These are phyloP conservation scores for Egretta garzetta DNA, from an alignment of 2,113 vertebrate species.

Conservation along the genomic window DNA sequence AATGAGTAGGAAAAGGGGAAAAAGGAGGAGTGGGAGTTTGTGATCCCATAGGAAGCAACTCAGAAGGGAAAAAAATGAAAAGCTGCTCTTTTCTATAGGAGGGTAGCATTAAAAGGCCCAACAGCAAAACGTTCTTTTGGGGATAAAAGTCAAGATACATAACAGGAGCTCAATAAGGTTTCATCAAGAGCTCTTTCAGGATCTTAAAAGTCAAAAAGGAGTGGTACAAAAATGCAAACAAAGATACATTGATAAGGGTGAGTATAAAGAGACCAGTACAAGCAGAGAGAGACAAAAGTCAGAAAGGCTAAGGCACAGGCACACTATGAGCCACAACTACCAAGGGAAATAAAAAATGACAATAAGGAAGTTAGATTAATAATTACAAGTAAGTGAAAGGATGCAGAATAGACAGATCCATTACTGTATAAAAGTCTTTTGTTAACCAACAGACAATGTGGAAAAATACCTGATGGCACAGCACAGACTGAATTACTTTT, in stretches of 20 bases:
- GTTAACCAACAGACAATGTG: background rate
- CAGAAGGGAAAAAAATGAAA: background rate
- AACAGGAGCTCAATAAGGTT: background rate
- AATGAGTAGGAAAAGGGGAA: background rate
- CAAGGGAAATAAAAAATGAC: background rate
- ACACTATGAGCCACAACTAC: background rate
- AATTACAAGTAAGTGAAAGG: background rate
- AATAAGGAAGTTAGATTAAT: background rate
- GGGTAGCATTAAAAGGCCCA: background rate
- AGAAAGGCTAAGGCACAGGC: background rate
- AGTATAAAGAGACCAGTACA: background rate
- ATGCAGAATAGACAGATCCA: background rate
- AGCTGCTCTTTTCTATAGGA: background rate
- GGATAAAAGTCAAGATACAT: background rate
- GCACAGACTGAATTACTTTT: background rate
- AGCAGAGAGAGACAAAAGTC: background rate
- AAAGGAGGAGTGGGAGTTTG: background rate
- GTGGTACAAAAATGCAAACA: slow-evolving; percentile 13
- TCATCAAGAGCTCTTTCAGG: slow-evolving; percentile 26
- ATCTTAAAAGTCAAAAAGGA: background rate
- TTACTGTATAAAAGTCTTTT: background rate
- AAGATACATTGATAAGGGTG: background rate
- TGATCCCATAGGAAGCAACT: slow-evolving; percentile 16
- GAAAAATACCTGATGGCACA: background rate
- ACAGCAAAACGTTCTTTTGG: background rate